Evolutionary conservation across 2,797 vertebrate genomes (phyloP).

Genomic region (Selene dorsalis): DNA sequence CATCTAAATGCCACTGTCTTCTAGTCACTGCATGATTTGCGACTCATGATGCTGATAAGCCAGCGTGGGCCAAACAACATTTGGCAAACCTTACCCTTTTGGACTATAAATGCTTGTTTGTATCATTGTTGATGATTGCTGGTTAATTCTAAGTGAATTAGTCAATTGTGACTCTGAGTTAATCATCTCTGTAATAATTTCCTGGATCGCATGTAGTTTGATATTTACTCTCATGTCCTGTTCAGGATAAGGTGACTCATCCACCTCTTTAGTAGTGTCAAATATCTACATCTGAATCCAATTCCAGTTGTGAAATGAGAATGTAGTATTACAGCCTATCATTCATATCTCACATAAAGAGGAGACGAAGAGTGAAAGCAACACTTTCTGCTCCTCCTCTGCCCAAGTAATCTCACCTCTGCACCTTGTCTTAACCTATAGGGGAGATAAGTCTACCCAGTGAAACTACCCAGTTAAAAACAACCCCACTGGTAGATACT

Average conservation of each 20-base stretch:
- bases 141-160: background rate
- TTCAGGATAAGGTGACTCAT: background rate
- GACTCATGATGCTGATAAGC: background rate
- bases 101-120: no score
- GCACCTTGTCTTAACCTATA: slow-evolving; percentile 33
- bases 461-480: slow-evolving; percentile 11
- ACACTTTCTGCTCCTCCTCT: slow-evolving; percentile 19
- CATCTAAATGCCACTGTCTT: slow-evolving; percentile 11
- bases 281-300: slow-evolving; percentile 37
- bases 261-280: slow-evolving; percentile 15
- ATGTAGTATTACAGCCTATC: slow-evolving; percentile 39
- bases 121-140: background rate
- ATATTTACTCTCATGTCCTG: background rate
- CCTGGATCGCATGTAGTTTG: background rate
- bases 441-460: slow-evolving; percentile 36
- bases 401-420: slow-evolving; percentile 7
- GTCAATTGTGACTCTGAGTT: background rate
- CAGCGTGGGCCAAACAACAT: background rate
- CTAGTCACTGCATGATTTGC: slow-evolving; percentile 9
- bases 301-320: slow-evolving; percentile 29
- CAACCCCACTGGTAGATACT: slow-evolving; percentile 26
- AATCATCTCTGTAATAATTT: background rate
- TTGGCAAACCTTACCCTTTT: background rate
- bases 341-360: slow-evolving; percentile 33
- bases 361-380: slow-evolving; percentile 24